These are phyloP conservation scores for Paratrypauchen microcephalus DNA, from an alignment of 2,797 vertebrate genomes.

Conservation along the genomic window DNA sequence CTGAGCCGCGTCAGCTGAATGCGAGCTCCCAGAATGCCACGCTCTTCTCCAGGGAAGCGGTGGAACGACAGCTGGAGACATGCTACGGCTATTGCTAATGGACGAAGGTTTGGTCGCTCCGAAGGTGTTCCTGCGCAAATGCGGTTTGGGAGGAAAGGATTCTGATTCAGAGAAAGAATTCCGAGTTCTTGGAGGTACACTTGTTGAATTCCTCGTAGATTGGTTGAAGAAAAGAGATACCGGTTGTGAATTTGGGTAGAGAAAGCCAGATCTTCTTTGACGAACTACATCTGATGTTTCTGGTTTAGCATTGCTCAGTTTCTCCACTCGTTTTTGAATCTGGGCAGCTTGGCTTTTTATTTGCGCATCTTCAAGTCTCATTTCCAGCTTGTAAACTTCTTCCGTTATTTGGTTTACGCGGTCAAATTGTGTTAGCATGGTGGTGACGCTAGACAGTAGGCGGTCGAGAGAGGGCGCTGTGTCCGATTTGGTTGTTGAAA, in stretches of 20 bases:
- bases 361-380: constrained; percentile 62
- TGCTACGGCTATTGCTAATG: constrained; percentile 16
- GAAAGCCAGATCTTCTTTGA: constrained; percentile 33
- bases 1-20: constrained; percentile 72
- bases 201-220: constrained; percentile 17
- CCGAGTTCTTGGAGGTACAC: constrained; percentile 31
- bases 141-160: constrained; percentile 38
- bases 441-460: constrained; percentile 62
- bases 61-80: constrained; percentile 1
- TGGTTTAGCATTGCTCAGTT: constrained; percentile 15
- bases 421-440: constrained; percentile 73
- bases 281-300: constrained; percentile 27
- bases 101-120: constrained; percentile 10
- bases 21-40: constrained; percentile 75
- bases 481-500: constrained; percentile 49
- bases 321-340: constrained; percentile 22
- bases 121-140: background rate
- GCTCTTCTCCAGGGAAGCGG: constrained; percentile 60
- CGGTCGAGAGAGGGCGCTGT: constrained; percentile 65
- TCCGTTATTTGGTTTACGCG: constrained; percentile 71
- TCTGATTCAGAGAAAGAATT: constrained; percentile 72
- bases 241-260: constrained; percentile 36
- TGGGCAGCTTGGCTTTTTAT: constrained; percentile 46
- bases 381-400: constrained; percentile 72
- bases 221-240: constrained; percentile 30